Evolutionary conservation across 2,888 invertebrate species (phyloP).

Genomic region (Mantis religiosa): DNA sequence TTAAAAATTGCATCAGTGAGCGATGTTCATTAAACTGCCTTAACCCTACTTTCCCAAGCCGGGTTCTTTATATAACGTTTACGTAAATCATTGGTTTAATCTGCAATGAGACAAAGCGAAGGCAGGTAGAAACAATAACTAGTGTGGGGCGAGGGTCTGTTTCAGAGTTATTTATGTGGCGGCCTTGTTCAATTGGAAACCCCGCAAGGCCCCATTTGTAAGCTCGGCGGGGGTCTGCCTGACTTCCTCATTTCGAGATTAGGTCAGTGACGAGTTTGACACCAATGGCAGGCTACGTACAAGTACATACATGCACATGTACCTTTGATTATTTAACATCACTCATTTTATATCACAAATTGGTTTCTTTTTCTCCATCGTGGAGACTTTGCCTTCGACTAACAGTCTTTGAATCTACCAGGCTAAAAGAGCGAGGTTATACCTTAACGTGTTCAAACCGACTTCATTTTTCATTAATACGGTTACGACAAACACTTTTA

Average conservation of each 20-base stretch:
- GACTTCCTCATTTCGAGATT: conserved; percentile 2
- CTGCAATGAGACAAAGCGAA: background rate
- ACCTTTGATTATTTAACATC: background rate
- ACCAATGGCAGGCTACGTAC: background rate
- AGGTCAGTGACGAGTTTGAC: background rate
- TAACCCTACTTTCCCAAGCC: no score
- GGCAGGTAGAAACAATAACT: background rate
- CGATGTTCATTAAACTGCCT: no score
- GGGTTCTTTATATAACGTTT: background rate
- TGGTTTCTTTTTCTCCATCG: background rate
- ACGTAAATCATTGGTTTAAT: background rate
- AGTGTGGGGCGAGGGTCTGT: no score
- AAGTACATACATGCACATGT: no score
- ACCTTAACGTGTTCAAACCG: no score
- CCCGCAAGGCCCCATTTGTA: background rate
- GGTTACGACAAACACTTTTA: no score
- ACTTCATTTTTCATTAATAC: no score
- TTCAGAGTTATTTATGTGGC: background rate
- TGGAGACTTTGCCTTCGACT: no score
- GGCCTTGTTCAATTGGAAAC: background rate
- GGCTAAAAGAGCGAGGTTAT: no score
- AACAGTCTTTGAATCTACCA: no score
- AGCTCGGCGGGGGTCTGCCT: background rate
- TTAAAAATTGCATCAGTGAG: no score
- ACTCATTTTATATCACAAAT: background rate